A percentile compares a stretch with the other conserved stretches of the same genome.
These are phyloP conservation scores for Stegodyphus mimosarum DNA, from an alignment of 1,140 invertebrate genomes.

Conservation along the genomic window DNA sequence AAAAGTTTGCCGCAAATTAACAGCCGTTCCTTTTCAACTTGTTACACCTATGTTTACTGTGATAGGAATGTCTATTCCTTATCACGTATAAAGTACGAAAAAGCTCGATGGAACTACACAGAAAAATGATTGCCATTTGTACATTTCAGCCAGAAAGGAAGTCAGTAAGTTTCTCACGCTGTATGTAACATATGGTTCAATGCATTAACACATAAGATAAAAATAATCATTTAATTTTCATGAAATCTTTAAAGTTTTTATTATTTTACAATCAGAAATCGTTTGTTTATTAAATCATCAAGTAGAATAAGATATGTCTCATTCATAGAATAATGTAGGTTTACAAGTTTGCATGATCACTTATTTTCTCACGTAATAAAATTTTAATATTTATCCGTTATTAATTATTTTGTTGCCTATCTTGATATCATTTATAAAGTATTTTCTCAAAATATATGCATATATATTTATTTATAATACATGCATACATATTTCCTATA, in stretches of 20 bases:
- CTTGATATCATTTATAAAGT: neutral
- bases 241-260: no score
- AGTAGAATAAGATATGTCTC: no score
- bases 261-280: no score
- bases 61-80: neutral
- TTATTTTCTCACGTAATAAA: neutral
- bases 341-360: neutral
- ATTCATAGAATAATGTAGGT: no score
- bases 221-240: neutral
- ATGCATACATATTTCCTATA: no score
- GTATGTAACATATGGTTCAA: no score
- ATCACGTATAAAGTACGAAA: constrained; percentile 14
- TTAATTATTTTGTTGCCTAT: neutral
- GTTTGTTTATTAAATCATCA: no score
- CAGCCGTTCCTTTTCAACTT: neutral
- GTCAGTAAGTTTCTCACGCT: neutral
- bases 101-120: constrained; percentile 48
- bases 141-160: constrained; percentile 39
- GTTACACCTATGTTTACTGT: neutral
- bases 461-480: no score
- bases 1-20: neutral
- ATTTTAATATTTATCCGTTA: constrained; percentile 2
- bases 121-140: constrained; percentile 55
- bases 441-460: no score
- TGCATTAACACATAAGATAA: neutral